Evolutionary conservation across 2,797 vertebrate species (phyloP), one percentile per base, ranked within the genome.

Genomic region (Scolopax bukidnonensis): DNA sequence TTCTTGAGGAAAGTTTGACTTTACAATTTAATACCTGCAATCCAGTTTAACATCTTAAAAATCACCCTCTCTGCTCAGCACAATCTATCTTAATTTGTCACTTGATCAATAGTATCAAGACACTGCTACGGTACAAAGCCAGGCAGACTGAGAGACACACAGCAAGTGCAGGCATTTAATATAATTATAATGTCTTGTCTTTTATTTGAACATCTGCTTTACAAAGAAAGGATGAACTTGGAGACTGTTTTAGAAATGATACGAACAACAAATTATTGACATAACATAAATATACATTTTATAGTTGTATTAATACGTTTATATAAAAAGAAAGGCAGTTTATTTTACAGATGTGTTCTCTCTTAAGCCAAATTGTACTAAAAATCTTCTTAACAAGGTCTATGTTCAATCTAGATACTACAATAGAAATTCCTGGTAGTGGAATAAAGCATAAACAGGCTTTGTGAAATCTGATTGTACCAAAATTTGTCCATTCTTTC

Each of bases 121-220:
- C 10, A 83, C 30, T 69, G 4, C 23, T 70, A 45, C 56, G 36
- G 9, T 69, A 79, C 21, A 76, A 73, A 71, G 41, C 12, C 38
- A 45, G 53, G 40, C 17, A 74, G 32, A 32, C 40, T 86, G 70
- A 93, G 32, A 96, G 28, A 79, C 50, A 87, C 30, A 69, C 11
- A 79, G 25, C 5, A 78, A 78, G 13, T 61, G 53, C 20, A 93
- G 18, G 10, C 69, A 74, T 78, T 51, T 21, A 93, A 89, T 84
- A 87, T 84, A 88, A 84, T 84, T 81, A 67, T 56, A 91, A 93
- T 92, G 84, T 81, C 90, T 89, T 96, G 84, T 60, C 11, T 53
- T 87, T 83, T 73, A 88, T 85, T 97, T 93, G 60, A 94, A 82
- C 27, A 91, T 92, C 50, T 91, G 20, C n/a, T 92, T 88, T 93